Conservation (phyloP, 2,113 vertebrate species). For the Bujurquina vittata region DNA sequence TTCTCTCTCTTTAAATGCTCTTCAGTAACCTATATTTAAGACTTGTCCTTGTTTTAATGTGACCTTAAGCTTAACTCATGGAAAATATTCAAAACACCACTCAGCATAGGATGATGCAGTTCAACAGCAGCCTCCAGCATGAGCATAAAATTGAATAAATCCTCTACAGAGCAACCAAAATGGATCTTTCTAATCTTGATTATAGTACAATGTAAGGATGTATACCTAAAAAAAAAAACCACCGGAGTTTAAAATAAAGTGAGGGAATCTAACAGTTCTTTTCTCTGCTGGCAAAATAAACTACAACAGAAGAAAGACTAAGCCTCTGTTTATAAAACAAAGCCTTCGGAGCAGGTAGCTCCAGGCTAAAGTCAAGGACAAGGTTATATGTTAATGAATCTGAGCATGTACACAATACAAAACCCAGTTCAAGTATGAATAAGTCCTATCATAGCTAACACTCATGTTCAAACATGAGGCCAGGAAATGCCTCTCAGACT, state of each 20-base stretch:
- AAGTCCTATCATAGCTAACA: neutral
- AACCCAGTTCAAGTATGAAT: slow-evolving; percentile 6
- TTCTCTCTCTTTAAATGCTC: neutral
- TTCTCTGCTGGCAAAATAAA: slow-evolving; percentile 22
- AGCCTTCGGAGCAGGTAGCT: slow-evolving; percentile 15
- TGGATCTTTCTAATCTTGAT: neutral
- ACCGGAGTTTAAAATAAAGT: neutral
- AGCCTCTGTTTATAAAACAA: slow-evolving; percentile 29
- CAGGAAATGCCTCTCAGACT: neutral
- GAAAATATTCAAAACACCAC: neutral
- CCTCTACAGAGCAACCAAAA: neutral
- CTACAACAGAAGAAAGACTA: slow-evolving; percentile 2
- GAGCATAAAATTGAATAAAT: neutral
- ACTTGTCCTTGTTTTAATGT: neutral
- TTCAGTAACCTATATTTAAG: neutral
- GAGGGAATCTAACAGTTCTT: neutral
- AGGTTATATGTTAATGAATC: slow-evolving; percentile 67
- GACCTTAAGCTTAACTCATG: neutral
- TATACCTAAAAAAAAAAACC: neutral
- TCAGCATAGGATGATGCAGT: neutral
- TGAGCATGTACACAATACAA: neutral
- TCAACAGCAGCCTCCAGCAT: neutral
- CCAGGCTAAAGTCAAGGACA: slow-evolving; percentile 45
- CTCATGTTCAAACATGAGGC: neutral
- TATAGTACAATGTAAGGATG: neutral